Conservation (phyloP, 2,113 vertebrate genomes). For the Polypterus senegalus region DNA sequence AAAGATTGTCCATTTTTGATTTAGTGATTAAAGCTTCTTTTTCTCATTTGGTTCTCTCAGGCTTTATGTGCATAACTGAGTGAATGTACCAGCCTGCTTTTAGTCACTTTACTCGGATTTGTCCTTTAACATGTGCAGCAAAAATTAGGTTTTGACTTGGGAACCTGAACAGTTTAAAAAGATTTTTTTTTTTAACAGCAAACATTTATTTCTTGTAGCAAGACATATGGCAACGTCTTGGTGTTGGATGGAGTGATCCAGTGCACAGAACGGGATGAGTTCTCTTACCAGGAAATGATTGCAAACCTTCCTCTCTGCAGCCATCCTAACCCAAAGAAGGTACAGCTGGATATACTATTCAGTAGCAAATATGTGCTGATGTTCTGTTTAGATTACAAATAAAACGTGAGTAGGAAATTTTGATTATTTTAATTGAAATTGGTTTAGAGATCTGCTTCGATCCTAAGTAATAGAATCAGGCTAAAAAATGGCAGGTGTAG, state of each 20-base stretch:
- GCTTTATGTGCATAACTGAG: too few species aligned
- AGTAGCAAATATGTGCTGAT: not conserved
- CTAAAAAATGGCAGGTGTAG: too few species aligned
- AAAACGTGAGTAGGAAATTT: not conserved
- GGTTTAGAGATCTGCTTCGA: not conserved
- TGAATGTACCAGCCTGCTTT: too few species aligned
- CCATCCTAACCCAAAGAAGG: slow-evolving; percentile 84
- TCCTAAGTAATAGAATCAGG: too few species aligned
- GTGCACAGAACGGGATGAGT: slow-evolving; percentile 92
- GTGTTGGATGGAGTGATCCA: slow-evolving; percentile 92
- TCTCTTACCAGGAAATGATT: slow-evolving; percentile 97
- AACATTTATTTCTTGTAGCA: slow-evolving; percentile 47
- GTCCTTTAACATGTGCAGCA: too few species aligned
- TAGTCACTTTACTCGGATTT: too few species aligned
- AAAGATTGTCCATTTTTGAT: too few species aligned
- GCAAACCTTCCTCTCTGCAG: slow-evolving; percentile 86
- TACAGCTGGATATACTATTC: slow-evolving; percentile 26
- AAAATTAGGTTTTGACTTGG: too few species aligned
- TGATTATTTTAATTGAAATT: not conserved
- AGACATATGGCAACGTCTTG: slow-evolving; percentile 89
- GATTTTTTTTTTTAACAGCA: too few species aligned
- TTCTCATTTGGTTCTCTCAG: too few species aligned
- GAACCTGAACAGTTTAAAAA: too few species aligned
- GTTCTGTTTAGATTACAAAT: not conserved
- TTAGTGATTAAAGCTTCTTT: too few species aligned